Percentiles rank a stretch among this genome's conserved stretches.
phyloP scores from a whole-genome alignment of 2,797 vertebrate genomes.

The Squalus acanthias region DNA sequence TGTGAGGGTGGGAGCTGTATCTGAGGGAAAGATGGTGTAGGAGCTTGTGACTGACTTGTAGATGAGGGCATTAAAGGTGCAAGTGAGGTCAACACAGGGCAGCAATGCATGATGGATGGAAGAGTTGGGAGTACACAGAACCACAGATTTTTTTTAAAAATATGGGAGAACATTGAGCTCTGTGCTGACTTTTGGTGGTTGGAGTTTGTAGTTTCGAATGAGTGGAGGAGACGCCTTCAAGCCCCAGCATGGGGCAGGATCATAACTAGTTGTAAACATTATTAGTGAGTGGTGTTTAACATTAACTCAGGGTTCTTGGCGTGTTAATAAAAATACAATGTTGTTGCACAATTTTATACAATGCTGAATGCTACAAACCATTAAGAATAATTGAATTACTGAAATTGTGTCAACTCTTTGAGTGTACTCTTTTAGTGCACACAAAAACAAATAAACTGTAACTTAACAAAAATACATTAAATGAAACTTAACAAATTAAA shows the following conservation, averaged over 20 bases:
- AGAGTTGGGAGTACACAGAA: neutral
- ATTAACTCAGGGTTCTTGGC: neutral
- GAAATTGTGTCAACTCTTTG: neutral
- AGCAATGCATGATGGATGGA: neutral
- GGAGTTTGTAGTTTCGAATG: neutral
- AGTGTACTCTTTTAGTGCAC: no score
- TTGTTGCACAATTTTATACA: neutral
- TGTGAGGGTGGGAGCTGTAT: no score
- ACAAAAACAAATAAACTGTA: no score
- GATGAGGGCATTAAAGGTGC: neutral
- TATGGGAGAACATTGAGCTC: neutral
- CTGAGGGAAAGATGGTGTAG: no score
- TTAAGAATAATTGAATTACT: neutral
- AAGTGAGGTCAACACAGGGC: neutral
- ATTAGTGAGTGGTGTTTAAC: neutral
- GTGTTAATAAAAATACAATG: neutral
- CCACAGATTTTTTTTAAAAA: neutral
- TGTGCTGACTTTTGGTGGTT: neutral
- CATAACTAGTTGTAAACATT: neutral
- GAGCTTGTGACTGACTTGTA: neutral
- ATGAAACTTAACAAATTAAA: no score
- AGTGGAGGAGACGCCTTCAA: neutral
- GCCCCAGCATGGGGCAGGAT: neutral
- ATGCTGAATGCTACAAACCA: neutral
- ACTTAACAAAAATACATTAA: no score